Evolutionary conservation across 2,888 invertebrate genomes (phyloP).

Genomic region (Coremacera marginata): DNA sequence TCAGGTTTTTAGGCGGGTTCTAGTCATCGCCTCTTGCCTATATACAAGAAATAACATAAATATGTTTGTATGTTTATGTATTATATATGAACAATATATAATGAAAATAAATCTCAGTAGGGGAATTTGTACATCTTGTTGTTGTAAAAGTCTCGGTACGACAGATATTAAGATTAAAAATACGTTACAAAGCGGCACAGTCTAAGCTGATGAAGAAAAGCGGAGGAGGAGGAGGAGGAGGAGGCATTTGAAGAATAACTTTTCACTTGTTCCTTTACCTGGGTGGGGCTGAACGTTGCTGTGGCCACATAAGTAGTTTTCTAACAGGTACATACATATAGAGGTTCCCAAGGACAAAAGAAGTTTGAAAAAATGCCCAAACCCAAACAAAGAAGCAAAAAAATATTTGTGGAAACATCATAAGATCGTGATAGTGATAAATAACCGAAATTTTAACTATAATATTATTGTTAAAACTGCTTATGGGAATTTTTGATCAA

Average conservation of each 20-base stretch:
- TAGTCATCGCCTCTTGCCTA: background rate
- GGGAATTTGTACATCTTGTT: constrained; percentile 4
- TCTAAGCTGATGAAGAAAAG: constrained; percentile 49
- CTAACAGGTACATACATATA: background rate
- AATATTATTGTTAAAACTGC: too few relatives aligned
- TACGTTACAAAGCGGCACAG: constrained; percentile 40
- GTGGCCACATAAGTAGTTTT: background rate
- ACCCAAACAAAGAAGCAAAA: too few relatives aligned
- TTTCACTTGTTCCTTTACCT: background rate
- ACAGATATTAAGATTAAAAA: constrained; percentile 18
- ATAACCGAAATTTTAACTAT: too few relatives aligned
- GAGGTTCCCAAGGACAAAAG: background rate
- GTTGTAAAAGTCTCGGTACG: background rate
- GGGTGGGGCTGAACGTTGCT: constrained; percentile 15
- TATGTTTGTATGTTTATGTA: too few relatives aligned
- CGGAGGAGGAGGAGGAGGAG: background rate
- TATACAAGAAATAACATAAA: background rate
- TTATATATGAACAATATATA: background rate
- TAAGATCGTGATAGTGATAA: too few relatives aligned
- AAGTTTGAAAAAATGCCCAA: background rate
- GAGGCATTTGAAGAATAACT: background rate
- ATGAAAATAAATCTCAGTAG: background rate
- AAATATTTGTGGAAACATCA: too few relatives aligned
- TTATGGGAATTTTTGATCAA: too few relatives aligned
- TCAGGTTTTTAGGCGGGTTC: constrained; percentile 8